Evolutionary conservation across 2,888 invertebrate species (phyloP), one percentile per base, ranked within the genome.

Genomic region (Epistrophe eligans): DNA sequence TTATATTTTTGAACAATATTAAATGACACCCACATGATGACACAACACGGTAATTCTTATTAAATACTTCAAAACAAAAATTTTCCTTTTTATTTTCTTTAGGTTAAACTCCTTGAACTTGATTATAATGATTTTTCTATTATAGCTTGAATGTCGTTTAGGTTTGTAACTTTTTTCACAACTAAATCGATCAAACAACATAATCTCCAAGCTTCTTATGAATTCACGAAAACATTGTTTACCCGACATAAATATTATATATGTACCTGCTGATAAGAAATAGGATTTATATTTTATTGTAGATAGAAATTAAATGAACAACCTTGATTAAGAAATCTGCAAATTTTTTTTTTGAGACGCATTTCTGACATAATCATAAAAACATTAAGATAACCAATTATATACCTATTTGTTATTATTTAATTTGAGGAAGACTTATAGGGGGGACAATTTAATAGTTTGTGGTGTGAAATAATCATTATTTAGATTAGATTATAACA

Each of bases 301-400:
- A n/a, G 4, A 28, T 43, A 4, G 8, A 45, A 64, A n/a, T 10
- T 45, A 28, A 43, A 5, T n/a, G 4, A 43, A 66, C 35, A 48
- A 66, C 45, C 11, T 66, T 66, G 66, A 64, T n/a, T n/a, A 1
- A 60, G n/a, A 19, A 60, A 43, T 60, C 60, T 60, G 60, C 40
- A 28, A 62, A 15, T n/a, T 43, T 32, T 48, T 28, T n/a, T 24
- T 1, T 24, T 24, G 32, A 28, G 48, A 13, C 48, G 66, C 32
- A 66, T 48, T 32, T 32, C 28, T 66, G 40, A 19, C 19, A 62
- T 24, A 66, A 45, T 48, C 32, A 17, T n/a, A 32, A 17, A 45
- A 32, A 48, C 9, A n/a, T 57, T 32, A 32, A 57, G 43, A 43
- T 43, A 11, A 40, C 13, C 9, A 35, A 35, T 35, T 40, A 3